Percentiles rank a stretch among this genome's conserved stretches.
phyloP scores from a whole-genome alignment of 2,888 invertebrate species.

The Tachina lurida region DNA sequence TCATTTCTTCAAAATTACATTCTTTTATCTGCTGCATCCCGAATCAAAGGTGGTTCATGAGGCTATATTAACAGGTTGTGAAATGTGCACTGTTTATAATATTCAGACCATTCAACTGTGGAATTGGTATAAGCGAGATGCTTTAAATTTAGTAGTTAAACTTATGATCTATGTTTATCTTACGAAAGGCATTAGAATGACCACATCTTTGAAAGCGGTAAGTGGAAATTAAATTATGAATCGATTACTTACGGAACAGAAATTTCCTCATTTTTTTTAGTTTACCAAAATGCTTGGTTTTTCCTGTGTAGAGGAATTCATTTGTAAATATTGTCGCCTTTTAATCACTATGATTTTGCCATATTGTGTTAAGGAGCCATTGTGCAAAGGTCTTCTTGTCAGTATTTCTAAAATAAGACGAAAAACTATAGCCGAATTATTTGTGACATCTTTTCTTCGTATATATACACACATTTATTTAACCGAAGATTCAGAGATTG shows the following conservation, averaged over 20 bases:
- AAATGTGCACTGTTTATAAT: conserved; percentile 79
- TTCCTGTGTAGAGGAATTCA: conserved; percentile 87
- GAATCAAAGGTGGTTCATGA: conserved; percentile 79
- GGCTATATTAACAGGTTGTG: conserved; percentile 78
- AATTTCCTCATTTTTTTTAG: conserved; percentile 73
- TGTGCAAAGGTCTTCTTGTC: conserved; percentile 85
- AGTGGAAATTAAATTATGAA: conserved; percentile 51
- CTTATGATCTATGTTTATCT: conserved; percentile 78
- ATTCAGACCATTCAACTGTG: conserved; percentile 79
- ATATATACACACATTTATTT: conserved; percentile 89
- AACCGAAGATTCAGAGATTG: conserved; percentile 85
- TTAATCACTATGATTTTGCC: conserved; percentile 87
- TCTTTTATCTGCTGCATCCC: conserved; percentile 79
- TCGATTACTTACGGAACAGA: neutral
- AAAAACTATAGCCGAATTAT: conserved; percentile 84
- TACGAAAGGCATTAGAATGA: conserved; percentile 77
- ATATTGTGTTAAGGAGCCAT: conserved; percentile 84
- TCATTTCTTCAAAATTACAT: conserved; percentile 80
- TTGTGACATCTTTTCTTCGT: conserved; percentile 87
- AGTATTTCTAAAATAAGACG: conserved; percentile 78
- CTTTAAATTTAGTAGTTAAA: conserved; percentile 78
- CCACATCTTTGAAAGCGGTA: conserved; percentile 78
- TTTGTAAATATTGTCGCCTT: conserved; percentile 87
- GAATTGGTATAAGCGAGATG: conserved; percentile 82
- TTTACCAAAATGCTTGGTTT: conserved; percentile 88